Conservation (phyloP, 2,888 invertebrate species). For the Neocrepidodera transversa region DNA sequence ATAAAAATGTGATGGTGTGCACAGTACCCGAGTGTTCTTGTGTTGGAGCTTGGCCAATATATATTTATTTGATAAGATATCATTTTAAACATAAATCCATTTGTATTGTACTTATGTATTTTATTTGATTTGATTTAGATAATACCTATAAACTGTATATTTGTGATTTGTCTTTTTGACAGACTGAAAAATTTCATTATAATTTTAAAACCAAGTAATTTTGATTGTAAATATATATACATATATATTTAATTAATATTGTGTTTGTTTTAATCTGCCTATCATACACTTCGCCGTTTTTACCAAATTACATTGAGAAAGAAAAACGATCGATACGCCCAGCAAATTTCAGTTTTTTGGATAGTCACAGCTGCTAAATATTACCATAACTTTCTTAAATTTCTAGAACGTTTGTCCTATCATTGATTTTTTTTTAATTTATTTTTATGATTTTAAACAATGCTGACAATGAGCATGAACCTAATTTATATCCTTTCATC, state of each 20-base stretch:
- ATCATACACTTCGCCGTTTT: too few relatives aligned
- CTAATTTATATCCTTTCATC: too few relatives aligned
- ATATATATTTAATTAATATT: neutral
- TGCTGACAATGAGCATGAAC: too few relatives aligned
- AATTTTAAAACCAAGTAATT: slow-evolving; percentile 26
- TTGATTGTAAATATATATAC: neutral
- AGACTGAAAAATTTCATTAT: slow-evolving; percentile 39
- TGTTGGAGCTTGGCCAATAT: slow-evolving; percentile 35
- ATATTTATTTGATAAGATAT: slow-evolving; percentile 39
- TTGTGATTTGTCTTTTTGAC: slow-evolving; percentile 40
- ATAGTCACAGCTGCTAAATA: too few relatives aligned
- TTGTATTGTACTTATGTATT: slow-evolving; percentile 12
- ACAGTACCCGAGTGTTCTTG: slow-evolving; percentile 26
- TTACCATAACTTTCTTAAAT: too few relatives aligned
- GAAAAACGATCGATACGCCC: too few relatives aligned
- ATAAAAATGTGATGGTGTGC: slow-evolving; percentile 52
- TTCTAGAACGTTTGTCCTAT: too few relatives aligned
- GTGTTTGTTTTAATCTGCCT: neutral
- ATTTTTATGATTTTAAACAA: too few relatives aligned
- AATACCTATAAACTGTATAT: slow-evolving; percentile 30
- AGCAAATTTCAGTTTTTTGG: too few relatives aligned
- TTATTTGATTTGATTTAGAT: slow-evolving; percentile 25
- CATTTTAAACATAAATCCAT: slow-evolving; percentile 19
- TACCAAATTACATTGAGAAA: too few relatives aligned
- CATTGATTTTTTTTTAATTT: too few relatives aligned